These are phyloP conservation scores for Lagorchestes hirsutus DNA, from an alignment of 2,797 vertebrate genomes.

Conservation along the genomic window DNA sequence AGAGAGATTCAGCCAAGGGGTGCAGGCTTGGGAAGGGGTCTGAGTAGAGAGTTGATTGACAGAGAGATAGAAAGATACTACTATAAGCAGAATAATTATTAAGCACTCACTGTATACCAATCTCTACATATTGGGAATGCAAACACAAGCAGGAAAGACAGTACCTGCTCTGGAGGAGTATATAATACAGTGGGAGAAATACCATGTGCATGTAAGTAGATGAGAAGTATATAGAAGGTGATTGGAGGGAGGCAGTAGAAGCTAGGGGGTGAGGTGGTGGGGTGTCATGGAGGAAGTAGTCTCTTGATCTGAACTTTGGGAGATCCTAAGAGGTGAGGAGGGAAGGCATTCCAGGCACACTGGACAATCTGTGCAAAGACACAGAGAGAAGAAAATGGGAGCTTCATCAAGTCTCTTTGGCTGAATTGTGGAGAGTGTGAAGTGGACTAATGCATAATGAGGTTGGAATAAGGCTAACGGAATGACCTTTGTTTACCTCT, in stretches of 20 bases:
- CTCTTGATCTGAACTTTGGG: not conserved
- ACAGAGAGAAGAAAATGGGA: not conserved
- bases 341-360: not conserved
- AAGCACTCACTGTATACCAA: not conserved
- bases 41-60: not conserved
- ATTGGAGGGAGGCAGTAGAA: not conserved
- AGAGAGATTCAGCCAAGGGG: no score
- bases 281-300: not conserved
- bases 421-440: not conserved
- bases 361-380: not conserved
- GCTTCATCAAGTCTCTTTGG: not conserved
- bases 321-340: not conserved
- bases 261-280: not conserved
- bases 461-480: not conserved
- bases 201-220: not conserved
- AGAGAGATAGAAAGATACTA: not conserved
- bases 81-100: not conserved
- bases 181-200: not conserved
- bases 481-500: not conserved
- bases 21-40: not conserved
- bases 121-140: not conserved
- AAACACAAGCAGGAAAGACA: not conserved
- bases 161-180: not conserved
- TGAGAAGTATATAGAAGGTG: not conserved
- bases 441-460: not conserved